Evolutionary conservation across 2,888 invertebrate genomes (phyloP).

Genomic region (Philereme transversata): DNA sequence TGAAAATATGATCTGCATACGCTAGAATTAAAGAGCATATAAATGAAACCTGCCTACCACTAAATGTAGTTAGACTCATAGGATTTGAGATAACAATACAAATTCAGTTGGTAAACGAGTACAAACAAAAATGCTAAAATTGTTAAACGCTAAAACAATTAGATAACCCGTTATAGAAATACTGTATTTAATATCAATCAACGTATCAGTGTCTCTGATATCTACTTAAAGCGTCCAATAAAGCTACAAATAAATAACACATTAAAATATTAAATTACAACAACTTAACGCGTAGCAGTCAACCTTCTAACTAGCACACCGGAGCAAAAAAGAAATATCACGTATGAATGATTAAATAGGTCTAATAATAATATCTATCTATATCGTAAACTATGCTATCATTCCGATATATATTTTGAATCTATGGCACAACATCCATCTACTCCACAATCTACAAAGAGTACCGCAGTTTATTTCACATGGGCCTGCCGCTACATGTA

Average conservation of each 20-base stretch:
- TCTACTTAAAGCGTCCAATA: conserved; percentile 74
- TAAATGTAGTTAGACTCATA: conserved; percentile 15
- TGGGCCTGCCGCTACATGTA: conserved; percentile 88
- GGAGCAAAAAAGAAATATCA: conserved; percentile 41
- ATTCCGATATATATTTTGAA: conserved; percentile 40
- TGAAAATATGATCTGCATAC: conserved; percentile 38
- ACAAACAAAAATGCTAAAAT: conserved; percentile 53
- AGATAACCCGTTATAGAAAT: conserved; percentile 71
- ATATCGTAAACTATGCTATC: conserved; percentile 14
- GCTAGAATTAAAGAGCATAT: too few relatives aligned
- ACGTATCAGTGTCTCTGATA: conserved; percentile 56
- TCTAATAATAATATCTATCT: conserved; percentile 34
- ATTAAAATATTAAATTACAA: conserved; percentile 82
- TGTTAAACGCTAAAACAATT: conserved; percentile 62
- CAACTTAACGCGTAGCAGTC: conserved; percentile 80
- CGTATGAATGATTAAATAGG: conserved; percentile 23
- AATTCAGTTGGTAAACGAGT: conserved; percentile 19
- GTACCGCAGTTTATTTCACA: conserved; percentile 60
- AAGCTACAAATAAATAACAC: conserved; percentile 84
- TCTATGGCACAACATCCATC: conserved; percentile 75
- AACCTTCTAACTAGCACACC: conserved; percentile 70
- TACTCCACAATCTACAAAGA: conserved; percentile 54
- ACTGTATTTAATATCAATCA: conserved; percentile 60
- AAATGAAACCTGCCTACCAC: too few relatives aligned
- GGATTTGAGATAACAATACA: conserved; percentile 44